phyloP scores from a whole-genome alignment of 1,140 invertebrate genomes.

The Drosophila lacteicornis region DNA sequence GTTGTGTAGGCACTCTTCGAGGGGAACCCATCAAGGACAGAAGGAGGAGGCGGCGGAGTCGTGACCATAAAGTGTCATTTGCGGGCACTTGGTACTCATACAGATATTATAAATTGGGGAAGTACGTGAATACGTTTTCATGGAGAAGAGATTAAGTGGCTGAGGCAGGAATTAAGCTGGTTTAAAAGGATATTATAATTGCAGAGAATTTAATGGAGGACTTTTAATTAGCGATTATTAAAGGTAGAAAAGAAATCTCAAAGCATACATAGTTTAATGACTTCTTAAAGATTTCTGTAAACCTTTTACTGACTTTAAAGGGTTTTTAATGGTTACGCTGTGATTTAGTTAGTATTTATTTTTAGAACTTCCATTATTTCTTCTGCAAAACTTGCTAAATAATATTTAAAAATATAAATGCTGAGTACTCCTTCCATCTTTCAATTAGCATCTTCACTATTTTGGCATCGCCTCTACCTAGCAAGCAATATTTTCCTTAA shows the following conservation, averaged over 20 bases:
- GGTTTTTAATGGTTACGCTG: too few species aligned
- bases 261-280: too few species aligned
- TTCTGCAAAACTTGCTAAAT: too few species aligned
- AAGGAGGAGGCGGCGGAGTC: slow-evolving; percentile 1
- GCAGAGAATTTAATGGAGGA: not conserved
- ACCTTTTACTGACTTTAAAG: too few species aligned
- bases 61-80: slow-evolving; percentile 42
- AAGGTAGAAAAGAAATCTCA: too few species aligned
- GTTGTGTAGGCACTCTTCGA: slow-evolving; percentile 40
- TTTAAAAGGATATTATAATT: not conserved
- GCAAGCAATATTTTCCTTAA: not conserved
- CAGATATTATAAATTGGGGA: slow-evolving; percentile 16
- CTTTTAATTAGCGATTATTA: not conserved
- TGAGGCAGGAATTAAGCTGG: not conserved
- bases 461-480: not conserved
- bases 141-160: not conserved
- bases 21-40: not conserved
- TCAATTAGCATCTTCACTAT: not conserved
- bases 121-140: not conserved
- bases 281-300: too few species aligned
- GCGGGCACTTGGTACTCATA: slow-evolving; percentile 15
- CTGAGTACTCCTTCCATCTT: too few species aligned
- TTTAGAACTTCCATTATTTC: too few species aligned
- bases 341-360: too few species aligned
- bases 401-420: too few species aligned